phyloP scores from a whole-genome alignment of 37 sponge, comb jelly and placozoan genomes.

The Lycopodina hypogea region DNA sequence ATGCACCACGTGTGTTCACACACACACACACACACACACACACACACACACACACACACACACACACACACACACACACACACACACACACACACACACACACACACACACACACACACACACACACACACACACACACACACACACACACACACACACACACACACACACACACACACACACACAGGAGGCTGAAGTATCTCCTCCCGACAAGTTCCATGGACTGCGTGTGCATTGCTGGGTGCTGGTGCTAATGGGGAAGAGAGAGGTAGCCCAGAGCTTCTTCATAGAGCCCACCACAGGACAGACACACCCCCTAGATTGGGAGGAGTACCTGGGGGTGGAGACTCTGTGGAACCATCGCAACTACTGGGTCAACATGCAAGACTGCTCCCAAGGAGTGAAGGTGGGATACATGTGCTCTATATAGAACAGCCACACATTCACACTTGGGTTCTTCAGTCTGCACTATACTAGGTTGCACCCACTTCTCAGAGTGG shows the following conservation, averaged over 20 bases:
- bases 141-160: too few species aligned
- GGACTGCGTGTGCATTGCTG: constrained; percentile 93
- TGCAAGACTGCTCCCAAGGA: constrained; percentile 96
- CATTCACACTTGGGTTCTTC: not conserved
- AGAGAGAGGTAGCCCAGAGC: constrained; percentile 86
- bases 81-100: too few species aligned
- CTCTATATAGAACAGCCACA: too few species aligned
- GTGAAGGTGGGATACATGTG: constrained; percentile 56
- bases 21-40: too few species aligned
- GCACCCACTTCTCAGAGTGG: too few species aligned
- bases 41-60: too few species aligned
- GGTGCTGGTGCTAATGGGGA: constrained; percentile 94
- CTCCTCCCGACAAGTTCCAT: constrained; percentile 70
- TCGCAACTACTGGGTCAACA: constrained; percentile 97
- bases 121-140: too few species aligned
- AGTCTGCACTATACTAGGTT: too few species aligned
- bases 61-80: too few species aligned
- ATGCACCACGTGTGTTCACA: too few species aligned
- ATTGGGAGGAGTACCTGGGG: constrained; percentile 78
- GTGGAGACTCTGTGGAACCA: constrained; percentile 95
- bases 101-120: too few species aligned
- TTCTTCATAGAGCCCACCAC: constrained; percentile 97
- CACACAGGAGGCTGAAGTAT: constrained; percentile 65
- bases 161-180: too few species aligned
- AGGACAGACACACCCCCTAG: constrained; percentile 64